Conservation (phyloP, 2,888 invertebrate genomes). For the Polia nebulosa region DNA sequence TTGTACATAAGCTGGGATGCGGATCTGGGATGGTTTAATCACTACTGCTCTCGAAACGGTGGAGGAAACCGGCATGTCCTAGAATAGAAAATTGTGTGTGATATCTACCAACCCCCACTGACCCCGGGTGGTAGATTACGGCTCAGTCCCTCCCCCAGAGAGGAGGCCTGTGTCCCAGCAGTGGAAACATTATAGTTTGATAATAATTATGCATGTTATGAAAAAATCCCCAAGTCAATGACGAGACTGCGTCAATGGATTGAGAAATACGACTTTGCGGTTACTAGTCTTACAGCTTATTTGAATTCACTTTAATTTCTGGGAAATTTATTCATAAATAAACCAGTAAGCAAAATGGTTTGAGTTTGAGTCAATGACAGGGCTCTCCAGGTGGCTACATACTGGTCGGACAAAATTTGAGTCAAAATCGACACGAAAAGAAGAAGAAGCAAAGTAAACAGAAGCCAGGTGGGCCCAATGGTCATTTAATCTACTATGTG, state of each 20-base stretch:
- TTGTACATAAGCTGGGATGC: not conserved
- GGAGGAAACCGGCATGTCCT: not conserved
- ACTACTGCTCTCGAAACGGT: not conserved
- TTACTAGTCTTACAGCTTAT: not conserved
- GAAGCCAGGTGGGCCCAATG: too few relatives aligned
- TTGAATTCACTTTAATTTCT: constrained; percentile 15
- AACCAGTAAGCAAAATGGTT: not conserved
- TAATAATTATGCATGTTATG: not conserved
- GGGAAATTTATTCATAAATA: not conserved
- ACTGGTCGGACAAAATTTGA: too few relatives aligned
- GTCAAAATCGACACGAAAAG: too few relatives aligned
- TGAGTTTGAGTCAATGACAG: too few relatives aligned
- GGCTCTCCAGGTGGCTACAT: too few relatives aligned
- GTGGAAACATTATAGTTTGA: not conserved
- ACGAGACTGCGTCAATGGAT: constrained; percentile 20
- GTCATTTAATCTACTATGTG: too few relatives aligned
- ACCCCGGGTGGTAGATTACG: not conserved
- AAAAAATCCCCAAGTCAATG: not conserved
- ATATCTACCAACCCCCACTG: not conserved
- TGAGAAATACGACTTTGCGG: not conserved
- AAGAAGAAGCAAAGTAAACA: too few relatives aligned
- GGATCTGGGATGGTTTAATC: not conserved
- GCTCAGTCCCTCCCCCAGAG: not conserved
- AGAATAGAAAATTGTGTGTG: not conserved
- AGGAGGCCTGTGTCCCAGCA: not conserved